These are phyloP conservation scores for Apogon hyalosoma DNA, from an alignment of 2,797 vertebrate genomes.

Conservation along the genomic window DNA sequence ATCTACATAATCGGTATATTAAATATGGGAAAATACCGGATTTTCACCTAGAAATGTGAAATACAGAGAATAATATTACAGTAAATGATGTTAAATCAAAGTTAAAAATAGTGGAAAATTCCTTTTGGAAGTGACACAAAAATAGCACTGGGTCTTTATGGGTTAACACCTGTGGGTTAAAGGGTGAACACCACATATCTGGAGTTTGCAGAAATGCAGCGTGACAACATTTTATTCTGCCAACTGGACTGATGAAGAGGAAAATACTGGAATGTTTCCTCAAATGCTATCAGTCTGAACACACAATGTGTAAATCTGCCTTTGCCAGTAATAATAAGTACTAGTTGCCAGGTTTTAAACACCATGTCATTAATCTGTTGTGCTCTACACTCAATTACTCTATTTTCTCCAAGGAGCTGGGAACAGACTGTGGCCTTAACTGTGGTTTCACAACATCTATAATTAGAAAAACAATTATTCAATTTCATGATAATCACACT, in stretches of 20 bases:
- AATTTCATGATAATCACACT: conserved; percentile 47
- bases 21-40: too few relatives aligned
- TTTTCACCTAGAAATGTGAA: too few relatives aligned
- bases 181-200: too few relatives aligned
- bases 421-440: conserved; percentile 66
- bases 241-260: conserved; percentile 19
- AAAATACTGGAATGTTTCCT: conserved; percentile 63
- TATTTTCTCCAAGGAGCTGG: conserved; percentile 68
- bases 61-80: too few relatives aligned
- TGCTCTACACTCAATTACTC: conserved; percentile 73
- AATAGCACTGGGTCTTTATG: too few relatives aligned
- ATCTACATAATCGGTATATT: too few relatives aligned
- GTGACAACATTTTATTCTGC: too few relatives aligned
- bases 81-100: too few relatives aligned
- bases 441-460: conserved; percentile 62
- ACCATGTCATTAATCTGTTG: conserved; percentile 75
- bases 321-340: conserved; percentile 73
- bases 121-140: too few relatives aligned
- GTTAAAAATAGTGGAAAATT: too few relatives aligned
- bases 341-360: conserved; percentile 68
- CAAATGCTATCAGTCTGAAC: conserved; percentile 64
- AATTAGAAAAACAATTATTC: conserved; percentile 73
- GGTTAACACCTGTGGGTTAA: too few relatives aligned
- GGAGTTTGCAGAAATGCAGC: too few relatives aligned
- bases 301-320: conserved; percentile 41